phyloP scores from a whole-genome alignment of 2,888 invertebrate species.

The Drosophila heteroneura region DNA sequence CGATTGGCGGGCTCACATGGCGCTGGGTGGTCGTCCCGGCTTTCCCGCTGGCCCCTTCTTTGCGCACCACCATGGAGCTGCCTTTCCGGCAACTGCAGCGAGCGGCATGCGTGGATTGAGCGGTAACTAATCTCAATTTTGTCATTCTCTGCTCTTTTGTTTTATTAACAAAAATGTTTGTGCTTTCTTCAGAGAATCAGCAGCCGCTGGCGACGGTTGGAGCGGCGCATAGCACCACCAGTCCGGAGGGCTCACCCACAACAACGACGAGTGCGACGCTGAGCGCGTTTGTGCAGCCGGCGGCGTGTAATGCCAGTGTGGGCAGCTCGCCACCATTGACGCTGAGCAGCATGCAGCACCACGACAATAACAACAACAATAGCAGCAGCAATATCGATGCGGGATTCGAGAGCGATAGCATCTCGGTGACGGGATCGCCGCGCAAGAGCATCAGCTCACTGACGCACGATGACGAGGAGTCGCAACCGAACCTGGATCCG shows the following conservation, averaged over 20 bases:
- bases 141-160: neutral
- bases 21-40: conserved; percentile 80
- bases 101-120: conserved; percentile 85
- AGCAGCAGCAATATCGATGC: conserved; percentile 85
- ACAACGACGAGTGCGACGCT: conserved; percentile 76
- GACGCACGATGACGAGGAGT: conserved; percentile 83
- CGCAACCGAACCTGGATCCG: conserved; percentile 41
- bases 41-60: conserved; percentile 85
- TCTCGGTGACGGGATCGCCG: conserved; percentile 86
- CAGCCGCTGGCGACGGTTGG: conserved; percentile 80
- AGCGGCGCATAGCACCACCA: conserved; percentile 89
- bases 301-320: conserved; percentile 71
- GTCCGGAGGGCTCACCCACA: conserved; percentile 88
- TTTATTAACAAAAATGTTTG: neutral
- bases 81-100: conserved; percentile 85
- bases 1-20: conserved; percentile 87
- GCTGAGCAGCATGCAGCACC: conserved; percentile 68
- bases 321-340: conserved; percentile 82
- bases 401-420: conserved; percentile 85
- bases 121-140: conserved; percentile 65
- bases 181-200: conserved; percentile 46
- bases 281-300: conserved; percentile 67
- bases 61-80: conserved; percentile 87
- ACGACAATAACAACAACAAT: conserved; percentile 84
- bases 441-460: conserved; percentile 86